Percentiles rank a stretch among this genome's conserved stretches.
Evolutionary conservation across 1,140 invertebrate species (phyloP).

Genomic region (Aphaenogaster rudis): DNA sequence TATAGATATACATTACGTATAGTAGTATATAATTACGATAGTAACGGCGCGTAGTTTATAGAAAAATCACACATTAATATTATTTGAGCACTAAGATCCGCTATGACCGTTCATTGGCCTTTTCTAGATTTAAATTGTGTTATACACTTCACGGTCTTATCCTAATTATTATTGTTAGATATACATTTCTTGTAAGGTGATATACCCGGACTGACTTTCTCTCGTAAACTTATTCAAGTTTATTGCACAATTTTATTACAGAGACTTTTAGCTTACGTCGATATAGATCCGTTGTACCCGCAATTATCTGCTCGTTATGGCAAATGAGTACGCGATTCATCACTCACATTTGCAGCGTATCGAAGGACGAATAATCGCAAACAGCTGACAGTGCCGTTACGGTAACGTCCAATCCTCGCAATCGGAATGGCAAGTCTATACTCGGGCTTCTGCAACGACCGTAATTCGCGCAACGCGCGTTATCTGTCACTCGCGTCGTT

Average conservation of each 20-base stretch:
- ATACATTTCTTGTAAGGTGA: neutral
- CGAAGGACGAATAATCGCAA: slow-evolving; percentile 7
- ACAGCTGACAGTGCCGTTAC: slow-evolving; percentile 35
- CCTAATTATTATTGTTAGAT: too few species aligned
- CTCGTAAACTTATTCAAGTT: neutral
- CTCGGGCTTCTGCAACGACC: slow-evolving; percentile 1
- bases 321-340: neutral
- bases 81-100: too few species aligned
- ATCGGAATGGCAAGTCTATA: slow-evolving; percentile 33
- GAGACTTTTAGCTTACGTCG: neutral
- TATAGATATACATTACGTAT: neutral
- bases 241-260: neutral
- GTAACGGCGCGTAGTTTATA: too few species aligned
- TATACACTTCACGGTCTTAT: too few species aligned
- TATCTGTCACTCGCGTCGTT: slow-evolving; percentile 56
- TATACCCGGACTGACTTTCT: neutral
- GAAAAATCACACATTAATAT: too few species aligned
- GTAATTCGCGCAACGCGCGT: slow-evolving; percentile 42
- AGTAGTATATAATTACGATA: too few species aligned
- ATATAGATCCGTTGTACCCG: neutral
- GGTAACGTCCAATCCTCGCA: slow-evolving; percentile 5
- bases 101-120: too few species aligned
- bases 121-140: too few species aligned
- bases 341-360: neutral
- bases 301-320: slow-evolving; percentile 3